Percentiles rank a stretch among this genome's conserved stretches.
phyloP scores from a whole-genome alignment of 2,113 vertebrate species.

The Scalopus aquaticus region DNA sequence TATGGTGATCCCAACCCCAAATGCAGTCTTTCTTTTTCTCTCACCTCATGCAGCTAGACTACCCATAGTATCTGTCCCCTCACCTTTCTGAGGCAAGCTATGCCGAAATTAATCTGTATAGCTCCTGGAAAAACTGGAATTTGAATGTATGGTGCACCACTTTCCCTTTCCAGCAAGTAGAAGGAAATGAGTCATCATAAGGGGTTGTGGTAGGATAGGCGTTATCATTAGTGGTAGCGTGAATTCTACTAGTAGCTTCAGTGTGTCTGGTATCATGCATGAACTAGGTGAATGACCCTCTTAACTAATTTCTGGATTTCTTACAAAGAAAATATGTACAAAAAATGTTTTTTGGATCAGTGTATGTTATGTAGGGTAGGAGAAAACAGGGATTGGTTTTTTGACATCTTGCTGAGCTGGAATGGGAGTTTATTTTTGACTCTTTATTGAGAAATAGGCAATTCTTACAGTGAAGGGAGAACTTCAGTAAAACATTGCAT shows the following conservation, averaged over 20 bases:
- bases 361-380: background rate
- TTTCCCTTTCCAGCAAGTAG: background rate
- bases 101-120: background rate
- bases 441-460: background rate
- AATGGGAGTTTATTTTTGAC: background rate
- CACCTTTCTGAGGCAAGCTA: background rate
- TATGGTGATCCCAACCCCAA: background rate
- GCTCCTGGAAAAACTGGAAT: background rate
- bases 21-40: background rate
- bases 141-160: background rate
- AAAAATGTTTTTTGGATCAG: background rate
- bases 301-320: background rate
- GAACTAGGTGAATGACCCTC: background rate
- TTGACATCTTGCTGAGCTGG: background rate
- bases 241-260: background rate
- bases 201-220: too few species aligned
- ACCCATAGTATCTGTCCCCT: background rate
- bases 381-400: background rate
- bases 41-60: background rate
- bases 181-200: background rate
- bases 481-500: background rate
- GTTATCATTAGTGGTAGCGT: too few species aligned
- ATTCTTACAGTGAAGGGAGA: background rate
- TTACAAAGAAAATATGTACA: background rate
- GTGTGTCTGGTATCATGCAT: background rate